Percentiles rank a stretch among this genome's conserved stretches.
Conservation (phyloP, 2,888 invertebrate species). For the Drosophila barbarae region DNA sequence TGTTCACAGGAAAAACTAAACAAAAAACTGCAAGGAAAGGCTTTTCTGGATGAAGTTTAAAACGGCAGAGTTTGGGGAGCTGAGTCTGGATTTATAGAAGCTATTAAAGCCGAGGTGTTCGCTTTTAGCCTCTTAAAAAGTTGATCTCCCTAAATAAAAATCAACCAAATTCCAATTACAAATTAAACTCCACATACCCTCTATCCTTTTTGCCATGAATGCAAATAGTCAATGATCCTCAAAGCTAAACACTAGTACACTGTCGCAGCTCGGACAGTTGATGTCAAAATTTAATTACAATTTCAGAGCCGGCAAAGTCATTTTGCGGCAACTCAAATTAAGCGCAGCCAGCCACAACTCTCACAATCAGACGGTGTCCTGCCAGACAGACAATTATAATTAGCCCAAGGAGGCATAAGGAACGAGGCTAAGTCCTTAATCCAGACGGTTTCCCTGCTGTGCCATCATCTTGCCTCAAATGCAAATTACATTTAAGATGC, state of each 20-base stretch:
- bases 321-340: conserved; percentile 44
- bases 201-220: not conserved
- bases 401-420: conserved; percentile 9
- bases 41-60: conserved; percentile 11
- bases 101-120: not conserved
- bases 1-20: not conserved
- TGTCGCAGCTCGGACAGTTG: conserved; percentile 8
- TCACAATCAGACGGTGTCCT: conserved; percentile 20
- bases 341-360: conserved; percentile 37
- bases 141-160: too few species aligned
- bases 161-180: not conserved
- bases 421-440: conserved; percentile 25
- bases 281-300: conserved; percentile 45
- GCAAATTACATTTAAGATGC: conserved; percentile 59
- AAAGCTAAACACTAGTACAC: conserved; percentile 5
- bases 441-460: conserved; percentile 21
- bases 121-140: not conserved
- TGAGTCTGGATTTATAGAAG: not conserved
- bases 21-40: not conserved
- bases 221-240: conserved; percentile 17
- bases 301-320: conserved; percentile 41
- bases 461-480: conserved; percentile 14
- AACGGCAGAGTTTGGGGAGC: not conserved
- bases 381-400: conserved; percentile 35
- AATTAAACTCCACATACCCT: not conserved